Conservation (phyloP, 2,797 vertebrate genomes). For the Gallinago solitaria region DNA sequence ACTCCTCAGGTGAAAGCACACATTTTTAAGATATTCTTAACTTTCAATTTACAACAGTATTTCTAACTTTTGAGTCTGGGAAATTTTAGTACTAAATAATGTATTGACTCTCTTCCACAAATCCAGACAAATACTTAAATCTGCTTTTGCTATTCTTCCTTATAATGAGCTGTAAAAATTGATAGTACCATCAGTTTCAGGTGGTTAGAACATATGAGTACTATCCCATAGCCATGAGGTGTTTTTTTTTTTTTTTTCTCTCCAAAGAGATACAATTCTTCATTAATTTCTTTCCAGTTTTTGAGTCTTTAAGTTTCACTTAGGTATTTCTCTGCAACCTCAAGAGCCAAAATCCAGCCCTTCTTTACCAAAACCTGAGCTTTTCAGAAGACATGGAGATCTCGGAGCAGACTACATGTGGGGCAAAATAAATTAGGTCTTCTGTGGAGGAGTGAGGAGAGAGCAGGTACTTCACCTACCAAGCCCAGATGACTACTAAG, state of each 20-base stretch:
- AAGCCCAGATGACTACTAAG: not conserved
- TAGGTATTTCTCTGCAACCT: not conserved
- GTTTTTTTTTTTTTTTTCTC: not conserved
- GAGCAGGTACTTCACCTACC: not conserved
- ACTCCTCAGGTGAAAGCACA: conserved; percentile 14
- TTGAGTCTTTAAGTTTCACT: not conserved
- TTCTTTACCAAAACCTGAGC: not conserved
- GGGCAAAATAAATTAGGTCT: not conserved
- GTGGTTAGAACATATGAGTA: not conserved
- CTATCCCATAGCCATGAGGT: not conserved
- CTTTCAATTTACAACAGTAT: not conserved
- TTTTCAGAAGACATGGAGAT: not conserved
- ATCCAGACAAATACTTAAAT: not conserved
- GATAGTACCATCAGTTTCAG: not conserved
- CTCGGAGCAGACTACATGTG: not conserved
- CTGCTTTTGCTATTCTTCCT: not conserved
- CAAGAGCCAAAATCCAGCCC: not conserved
- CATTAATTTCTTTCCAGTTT: not conserved
- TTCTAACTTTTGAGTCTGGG: not conserved
- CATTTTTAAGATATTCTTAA: not conserved
- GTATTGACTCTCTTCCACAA: not conserved
- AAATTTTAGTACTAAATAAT: not conserved
- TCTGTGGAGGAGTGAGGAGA: not conserved
- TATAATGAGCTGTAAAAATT: not conserved
- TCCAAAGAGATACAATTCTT: not conserved